Evolutionary conservation across 1,140 invertebrate species (phyloP).

Genomic region (Anastatus disparis): DNA sequence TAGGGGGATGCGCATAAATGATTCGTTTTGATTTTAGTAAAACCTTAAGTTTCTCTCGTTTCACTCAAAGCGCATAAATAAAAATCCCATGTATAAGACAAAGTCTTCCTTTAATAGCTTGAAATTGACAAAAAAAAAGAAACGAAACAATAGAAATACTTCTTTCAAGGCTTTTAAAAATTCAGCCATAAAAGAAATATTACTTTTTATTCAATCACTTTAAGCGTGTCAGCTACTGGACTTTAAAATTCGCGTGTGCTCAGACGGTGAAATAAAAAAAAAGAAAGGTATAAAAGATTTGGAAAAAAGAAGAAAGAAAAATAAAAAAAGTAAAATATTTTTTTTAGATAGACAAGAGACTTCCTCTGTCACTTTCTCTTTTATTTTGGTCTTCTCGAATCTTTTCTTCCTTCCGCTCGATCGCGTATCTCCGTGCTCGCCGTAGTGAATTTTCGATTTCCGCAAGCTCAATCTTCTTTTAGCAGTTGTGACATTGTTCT

Average conservation of each 20-base stretch:
- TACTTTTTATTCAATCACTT: constrained; percentile 25
- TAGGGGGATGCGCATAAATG: not conserved
- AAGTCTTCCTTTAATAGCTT: not conserved
- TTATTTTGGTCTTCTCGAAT: not conserved
- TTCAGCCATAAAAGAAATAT: constrained; percentile 34
- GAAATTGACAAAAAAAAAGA: too few species aligned
- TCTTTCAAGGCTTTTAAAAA: constrained; percentile 17
- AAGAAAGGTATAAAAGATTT: too few species aligned
- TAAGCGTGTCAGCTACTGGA: constrained; percentile 19
- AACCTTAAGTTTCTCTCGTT: too few species aligned
- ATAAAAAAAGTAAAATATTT: constrained; percentile 17
- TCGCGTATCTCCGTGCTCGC: constrained; percentile 27
- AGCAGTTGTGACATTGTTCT: not conserved
- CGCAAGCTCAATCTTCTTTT: constrained; percentile 1
- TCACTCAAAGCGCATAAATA: too few species aligned
- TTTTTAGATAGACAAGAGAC: constrained; percentile 20
- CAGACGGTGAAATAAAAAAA: too few species aligned
- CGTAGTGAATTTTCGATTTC: constrained; percentile 43
- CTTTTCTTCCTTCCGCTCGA: constrained; percentile 36
- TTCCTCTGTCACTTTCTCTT: constrained; percentile 11
- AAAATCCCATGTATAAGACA: constrained; percentile 28
- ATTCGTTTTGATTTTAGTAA: too few species aligned
- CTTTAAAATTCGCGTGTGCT: not conserved
- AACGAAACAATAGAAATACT: constrained; percentile 35
- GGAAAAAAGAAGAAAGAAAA: too few species aligned